Evolutionary conservation across 2,797 vertebrate species (phyloP).

Genomic region (Mycteria americana): DNA sequence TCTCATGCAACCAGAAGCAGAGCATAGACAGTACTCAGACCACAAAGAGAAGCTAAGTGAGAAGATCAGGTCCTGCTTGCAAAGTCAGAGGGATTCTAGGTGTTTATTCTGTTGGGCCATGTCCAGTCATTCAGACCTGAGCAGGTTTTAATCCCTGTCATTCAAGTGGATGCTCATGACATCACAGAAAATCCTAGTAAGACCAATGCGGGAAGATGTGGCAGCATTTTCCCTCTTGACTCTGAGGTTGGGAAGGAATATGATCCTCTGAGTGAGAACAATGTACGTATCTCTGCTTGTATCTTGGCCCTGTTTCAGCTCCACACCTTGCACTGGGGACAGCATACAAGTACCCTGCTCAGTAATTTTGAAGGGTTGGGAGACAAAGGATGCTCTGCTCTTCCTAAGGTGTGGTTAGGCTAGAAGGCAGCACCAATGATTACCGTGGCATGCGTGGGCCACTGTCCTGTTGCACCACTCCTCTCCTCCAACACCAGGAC

Average conservation of each 20-base stretch:
- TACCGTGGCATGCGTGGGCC: accelerated
- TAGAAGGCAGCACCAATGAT: background rate
- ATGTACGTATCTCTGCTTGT: background rate
- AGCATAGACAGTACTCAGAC: background rate
- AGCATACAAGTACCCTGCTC: background rate
- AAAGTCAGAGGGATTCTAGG: background rate
- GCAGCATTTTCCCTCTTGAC: background rate
- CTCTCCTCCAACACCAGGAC: background rate
- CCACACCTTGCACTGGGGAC: background rate
- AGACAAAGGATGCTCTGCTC: background rate
- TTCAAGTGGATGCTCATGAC: background rate
- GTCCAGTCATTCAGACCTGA: background rate
- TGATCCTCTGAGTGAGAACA: background rate
- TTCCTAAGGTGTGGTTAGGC: background rate
- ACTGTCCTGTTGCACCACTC: accelerated
- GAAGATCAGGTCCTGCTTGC: background rate
- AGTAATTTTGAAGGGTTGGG: background rate
- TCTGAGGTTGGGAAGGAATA: background rate
- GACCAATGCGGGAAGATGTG: background rate
- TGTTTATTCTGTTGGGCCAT: background rate
- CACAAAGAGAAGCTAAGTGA: background rate
- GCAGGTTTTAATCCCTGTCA: background rate
- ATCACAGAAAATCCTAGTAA: background rate
- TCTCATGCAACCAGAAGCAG: background rate
- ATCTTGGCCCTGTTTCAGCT: background rate